Evolutionary conservation across 2,888 invertebrate species (phyloP), one percentile per base, ranked within the genome.

Genomic region (Torymus auratus): DNA sequence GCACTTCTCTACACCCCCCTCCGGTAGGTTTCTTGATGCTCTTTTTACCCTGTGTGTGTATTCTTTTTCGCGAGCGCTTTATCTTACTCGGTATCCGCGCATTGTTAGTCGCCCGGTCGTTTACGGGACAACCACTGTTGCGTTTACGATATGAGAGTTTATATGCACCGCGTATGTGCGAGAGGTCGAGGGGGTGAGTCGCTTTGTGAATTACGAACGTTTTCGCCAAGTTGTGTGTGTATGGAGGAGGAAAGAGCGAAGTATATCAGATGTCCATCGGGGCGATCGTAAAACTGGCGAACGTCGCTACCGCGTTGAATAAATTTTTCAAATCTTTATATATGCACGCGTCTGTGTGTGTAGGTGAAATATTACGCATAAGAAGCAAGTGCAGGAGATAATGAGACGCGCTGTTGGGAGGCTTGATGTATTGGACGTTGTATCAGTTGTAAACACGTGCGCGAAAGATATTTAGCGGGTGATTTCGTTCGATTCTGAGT

Each of bases 61-160:
- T 28, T 58, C 60, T 71, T 15, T 67, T 67, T 52, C 52, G 20
- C 53, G 0, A 4, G 20, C 14, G 28, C n/a, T 55, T 28, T 17
- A 50, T 67, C 65, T 17, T 20, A 52, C 50, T 73, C 41, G 41
- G 41, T 41, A 41, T 41, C 41, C 65, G 15, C 75, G 80, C 83
- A 79, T 83, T 83, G 82, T 80, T 83, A 79, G 74, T 73, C 50
- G 41, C 41, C 7, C 41, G 75, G 75, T 81, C 83, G 73, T 85
- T 88, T 87, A 88, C 87, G 88, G 85, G 72, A 73, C 64, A 28
- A 17, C 23, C 28, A 61, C 55, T 62, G 52, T 69, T 62, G 20
- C 73, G 20, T 79, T 74, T 74, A 75, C 71, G 71, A 68, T 62
- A 15, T 11, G 58, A 56, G 15, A 62, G 52, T 17, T 50, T 23